A percentile compares a stretch with the other conserved stretches of the same genome.
Evolutionary conservation across 2,888 invertebrate genomes (phyloP).

Genomic region (Agrotis ipsilon): DNA sequence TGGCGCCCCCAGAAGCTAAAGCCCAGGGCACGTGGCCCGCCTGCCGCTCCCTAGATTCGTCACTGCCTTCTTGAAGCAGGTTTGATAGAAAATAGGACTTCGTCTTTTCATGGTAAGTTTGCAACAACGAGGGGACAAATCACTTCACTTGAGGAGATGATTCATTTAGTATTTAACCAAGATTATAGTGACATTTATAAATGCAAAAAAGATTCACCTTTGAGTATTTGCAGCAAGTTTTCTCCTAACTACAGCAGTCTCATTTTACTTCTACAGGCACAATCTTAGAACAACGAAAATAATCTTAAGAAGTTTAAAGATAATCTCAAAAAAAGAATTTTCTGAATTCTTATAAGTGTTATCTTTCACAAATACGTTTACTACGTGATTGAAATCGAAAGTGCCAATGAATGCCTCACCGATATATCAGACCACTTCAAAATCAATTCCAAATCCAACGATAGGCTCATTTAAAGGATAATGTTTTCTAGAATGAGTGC

Average conservation of each 20-base stretch:
- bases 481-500: conserved; percentile 19
- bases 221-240: not conserved
- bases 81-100: not conserved
- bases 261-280: not conserved
- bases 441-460: conserved; percentile 29
- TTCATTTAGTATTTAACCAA: not conserved
- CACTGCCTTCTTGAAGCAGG: not conserved
- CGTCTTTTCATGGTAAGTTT: not conserved
- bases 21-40: too few species aligned
- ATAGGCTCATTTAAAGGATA: conserved; percentile 9
- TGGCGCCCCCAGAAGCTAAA: too few species aligned
- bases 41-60: too few species aligned
- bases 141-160: not conserved
- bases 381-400: conserved; percentile 12
- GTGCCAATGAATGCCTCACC: conserved; percentile 15
- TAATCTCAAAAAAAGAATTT: not conserved
- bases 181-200: conserved; percentile 5
- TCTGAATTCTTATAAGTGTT: not conserved
- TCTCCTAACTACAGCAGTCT: not conserved
- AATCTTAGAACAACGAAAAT: not conserved
- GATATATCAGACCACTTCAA: conserved; percentile 8
- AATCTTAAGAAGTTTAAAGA: not conserved
- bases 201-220: conserved; percentile 14
- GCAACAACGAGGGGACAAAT: not conserved
- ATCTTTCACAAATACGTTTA: not conserved